phyloP scores from a whole-genome alignment of 2,888 invertebrate genomes.

The Calameuta pallipes region DNA sequence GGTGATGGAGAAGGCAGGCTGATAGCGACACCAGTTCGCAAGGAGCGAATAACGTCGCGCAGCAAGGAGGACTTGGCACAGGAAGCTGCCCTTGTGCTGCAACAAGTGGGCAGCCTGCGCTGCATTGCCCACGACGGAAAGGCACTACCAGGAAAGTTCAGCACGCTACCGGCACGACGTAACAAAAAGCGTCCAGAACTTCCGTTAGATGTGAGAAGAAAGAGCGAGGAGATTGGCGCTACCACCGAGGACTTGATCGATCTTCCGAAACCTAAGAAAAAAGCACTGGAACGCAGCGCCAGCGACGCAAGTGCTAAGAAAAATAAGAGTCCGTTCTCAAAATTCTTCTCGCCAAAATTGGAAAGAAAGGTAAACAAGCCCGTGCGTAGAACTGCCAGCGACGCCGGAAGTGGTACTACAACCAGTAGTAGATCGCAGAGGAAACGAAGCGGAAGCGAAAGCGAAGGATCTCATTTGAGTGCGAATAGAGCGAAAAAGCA shows the following conservation, averaged over 20 bases:
- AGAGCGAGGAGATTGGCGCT: conserved; percentile 70
- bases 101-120: conserved; percentile 79
- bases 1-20: conserved; percentile 67
- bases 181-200: conserved; percentile 60
- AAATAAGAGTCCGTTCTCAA: conserved; percentile 50
- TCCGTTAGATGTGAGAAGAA: conserved; percentile 59
- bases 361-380: conserved; percentile 44
- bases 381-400: conserved; percentile 67
- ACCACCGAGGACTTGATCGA: conserved; percentile 47
- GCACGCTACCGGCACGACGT: conserved; percentile 74
- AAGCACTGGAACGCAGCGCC: conserved; percentile 66
- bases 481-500: conserved; percentile 74
- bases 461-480: conserved; percentile 68
- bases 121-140: conserved; percentile 68
- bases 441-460: conserved; percentile 73
- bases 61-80: conserved; percentile 79
- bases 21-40: conserved; percentile 67
- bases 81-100: conserved; percentile 81
- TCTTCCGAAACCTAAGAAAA: conserved; percentile 67
- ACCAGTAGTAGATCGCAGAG: conserved; percentile 67
- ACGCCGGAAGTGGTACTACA: conserved; percentile 70
- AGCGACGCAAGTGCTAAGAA: conserved; percentile 64
- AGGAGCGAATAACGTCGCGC: conserved; percentile 76
- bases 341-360: conserved; percentile 55
- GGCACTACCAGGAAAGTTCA: conserved; percentile 67